Conservation (phyloP, 2,797 vertebrate genomes). For the Semaprochilodus insignis region DNA sequence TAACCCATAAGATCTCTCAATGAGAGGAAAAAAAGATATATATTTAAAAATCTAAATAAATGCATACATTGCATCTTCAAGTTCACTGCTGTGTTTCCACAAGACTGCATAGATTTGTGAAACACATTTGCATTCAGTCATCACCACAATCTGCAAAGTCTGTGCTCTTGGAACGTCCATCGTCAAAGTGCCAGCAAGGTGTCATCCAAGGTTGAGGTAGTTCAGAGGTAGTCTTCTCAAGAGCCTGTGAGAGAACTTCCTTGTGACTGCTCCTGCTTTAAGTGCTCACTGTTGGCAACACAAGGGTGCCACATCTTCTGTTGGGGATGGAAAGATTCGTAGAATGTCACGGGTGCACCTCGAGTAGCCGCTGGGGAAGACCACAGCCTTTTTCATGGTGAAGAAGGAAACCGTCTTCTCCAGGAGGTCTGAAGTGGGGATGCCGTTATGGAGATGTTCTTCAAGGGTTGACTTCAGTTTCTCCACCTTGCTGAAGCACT, state of each 20-base stretch:
- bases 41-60: slow-evolving; percentile 8
- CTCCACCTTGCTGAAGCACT: slow-evolving; percentile 74
- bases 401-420: slow-evolving; percentile 76
- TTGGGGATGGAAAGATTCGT: slow-evolving; percentile 70
- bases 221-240: slow-evolving; percentile 24
- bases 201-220: background rate
- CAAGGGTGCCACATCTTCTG: slow-evolving; percentile 74
- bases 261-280: background rate
- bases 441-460: slow-evolving; percentile 73
- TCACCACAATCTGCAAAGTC: too few species aligned
- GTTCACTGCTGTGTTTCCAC: slow-evolving; percentile 19
- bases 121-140: slow-evolving; percentile 1
- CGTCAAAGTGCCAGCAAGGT: slow-evolving; percentile 38
- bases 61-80: slow-evolving; percentile 45
- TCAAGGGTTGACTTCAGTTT: slow-evolving; percentile 74
- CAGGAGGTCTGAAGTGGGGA: slow-evolving; percentile 71
- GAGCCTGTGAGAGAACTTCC: background rate
- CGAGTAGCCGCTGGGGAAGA: slow-evolving; percentile 76
- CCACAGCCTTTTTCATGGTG: slow-evolving; percentile 71
- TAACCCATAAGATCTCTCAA: slow-evolving; percentile 32
- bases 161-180: slow-evolving; percentile 2
- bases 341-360: slow-evolving; percentile 75
- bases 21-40: slow-evolving; percentile 41
- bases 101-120: background rate
- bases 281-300: slow-evolving; percentile 62